These are phyloP conservation scores for Andrena marginata DNA, from an alignment of 2,888 invertebrate genomes.

Conservation along the genomic window DNA sequence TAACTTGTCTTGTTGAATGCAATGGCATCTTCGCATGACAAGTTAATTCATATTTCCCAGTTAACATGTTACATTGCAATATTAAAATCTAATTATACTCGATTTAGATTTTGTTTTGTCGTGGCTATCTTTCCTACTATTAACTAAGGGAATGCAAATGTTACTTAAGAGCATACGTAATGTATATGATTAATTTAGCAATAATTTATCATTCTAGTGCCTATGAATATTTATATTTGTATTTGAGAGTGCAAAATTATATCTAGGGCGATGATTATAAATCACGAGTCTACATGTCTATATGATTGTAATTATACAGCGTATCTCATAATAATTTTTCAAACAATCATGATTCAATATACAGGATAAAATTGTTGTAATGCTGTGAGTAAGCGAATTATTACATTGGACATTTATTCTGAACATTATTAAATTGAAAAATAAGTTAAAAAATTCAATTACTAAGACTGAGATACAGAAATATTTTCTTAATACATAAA, in stretches of 20 bases:
- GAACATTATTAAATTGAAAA: not conserved
- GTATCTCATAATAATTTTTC: slow-evolving; percentile 45
- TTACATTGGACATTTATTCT: slow-evolving; percentile 1
- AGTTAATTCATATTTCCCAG: not conserved
- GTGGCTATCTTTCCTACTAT: slow-evolving; percentile 25
- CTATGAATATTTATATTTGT: slow-evolving; percentile 59
- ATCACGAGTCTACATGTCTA: slow-evolving; percentile 21
- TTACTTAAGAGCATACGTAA: slow-evolving; percentile 15
- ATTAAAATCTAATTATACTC: slow-evolving; percentile 30
- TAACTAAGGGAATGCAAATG: not conserved
- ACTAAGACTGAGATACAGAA: slow-evolving; percentile 8
- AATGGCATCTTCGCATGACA: not conserved
- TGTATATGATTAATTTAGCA: slow-evolving; percentile 61
- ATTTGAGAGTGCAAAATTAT: slow-evolving; percentile 49
- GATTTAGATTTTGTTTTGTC: slow-evolving; percentile 31
- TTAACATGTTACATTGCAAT: slow-evolving; percentile 20
- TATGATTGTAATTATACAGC: slow-evolving; percentile 29
- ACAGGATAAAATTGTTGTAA: slow-evolving; percentile 5
- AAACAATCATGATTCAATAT: slow-evolving; percentile 5
- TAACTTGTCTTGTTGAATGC: not conserved
- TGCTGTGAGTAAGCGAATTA: not conserved
- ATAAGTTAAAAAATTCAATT: not conserved
- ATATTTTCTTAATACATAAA: slow-evolving; percentile 22
- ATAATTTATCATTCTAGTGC: slow-evolving; percentile 71
- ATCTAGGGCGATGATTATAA: slow-evolving; percentile 32